These are phyloP conservation scores for Cephalopholis sonnerati DNA, from an alignment of 2,113 vertebrate species.

Conservation along the genomic window DNA sequence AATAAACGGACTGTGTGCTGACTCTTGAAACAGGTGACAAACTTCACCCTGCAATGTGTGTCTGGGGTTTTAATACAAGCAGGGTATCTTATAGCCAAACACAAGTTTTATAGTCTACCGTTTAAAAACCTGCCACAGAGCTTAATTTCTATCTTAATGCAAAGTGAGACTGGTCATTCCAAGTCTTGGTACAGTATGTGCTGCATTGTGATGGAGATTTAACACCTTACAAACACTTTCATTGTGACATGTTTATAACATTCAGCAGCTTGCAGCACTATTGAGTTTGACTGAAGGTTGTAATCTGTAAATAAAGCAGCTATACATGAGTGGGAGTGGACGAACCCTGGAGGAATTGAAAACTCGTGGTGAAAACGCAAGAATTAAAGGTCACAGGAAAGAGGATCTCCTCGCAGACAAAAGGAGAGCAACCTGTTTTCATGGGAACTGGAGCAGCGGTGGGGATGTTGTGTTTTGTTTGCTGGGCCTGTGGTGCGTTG, in stretches of 20 bases:
- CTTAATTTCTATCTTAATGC: neutral
- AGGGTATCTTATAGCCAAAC: neutral
- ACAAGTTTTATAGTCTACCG: neutral
- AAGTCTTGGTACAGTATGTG: neutral
- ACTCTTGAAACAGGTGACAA: constrained; percentile 22
- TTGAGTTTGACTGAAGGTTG: neutral
- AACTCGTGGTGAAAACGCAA: constrained; percentile 20
- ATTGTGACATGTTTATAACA: neutral
- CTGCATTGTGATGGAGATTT: neutral
- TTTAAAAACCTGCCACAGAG: constrained; percentile 6
- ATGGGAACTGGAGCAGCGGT: constrained; percentile 54
- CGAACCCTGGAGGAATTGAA: constrained; percentile 54
- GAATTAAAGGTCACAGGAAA: constrained; percentile 64
- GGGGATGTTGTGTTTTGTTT: constrained; percentile 42
- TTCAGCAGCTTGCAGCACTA: neutral
- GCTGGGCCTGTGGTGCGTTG: neutral
- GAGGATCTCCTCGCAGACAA: constrained; percentile 49
- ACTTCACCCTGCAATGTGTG: constrained; percentile 20
- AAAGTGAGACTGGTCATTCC: neutral
- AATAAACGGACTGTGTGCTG: too few relatives aligned
- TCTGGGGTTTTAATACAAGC: neutral
- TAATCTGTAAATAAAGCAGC: constrained; percentile 34
- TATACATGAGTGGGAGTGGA: constrained; percentile 16
- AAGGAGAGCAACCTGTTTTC: constrained; percentile 46
- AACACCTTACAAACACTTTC: neutral